phyloP scores from a whole-genome alignment of 2,888 invertebrate species.

The Nebria brevicollis region DNA sequence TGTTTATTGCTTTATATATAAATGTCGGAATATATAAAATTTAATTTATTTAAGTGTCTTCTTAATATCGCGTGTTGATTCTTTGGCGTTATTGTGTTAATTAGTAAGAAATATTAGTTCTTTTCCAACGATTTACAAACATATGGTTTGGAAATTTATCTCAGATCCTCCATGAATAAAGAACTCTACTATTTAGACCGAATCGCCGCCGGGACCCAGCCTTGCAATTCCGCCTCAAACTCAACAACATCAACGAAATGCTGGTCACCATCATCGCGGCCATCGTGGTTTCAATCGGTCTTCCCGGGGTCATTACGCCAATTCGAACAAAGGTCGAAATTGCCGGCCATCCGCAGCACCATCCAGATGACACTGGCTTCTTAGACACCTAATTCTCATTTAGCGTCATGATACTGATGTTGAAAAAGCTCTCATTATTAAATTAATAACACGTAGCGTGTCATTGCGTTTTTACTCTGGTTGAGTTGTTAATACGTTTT shows the following conservation, averaged over 20 bases:
- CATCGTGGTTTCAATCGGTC: slow-evolving; percentile 39
- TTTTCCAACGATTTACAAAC: too few species aligned
- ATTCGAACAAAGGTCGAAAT: slow-evolving; percentile 28
- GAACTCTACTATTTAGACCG: slow-evolving; percentile 19
- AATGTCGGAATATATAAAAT: too few species aligned
- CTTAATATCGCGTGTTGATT: too few species aligned
- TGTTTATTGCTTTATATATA: too few species aligned
- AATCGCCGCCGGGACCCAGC: slow-evolving; percentile 36
- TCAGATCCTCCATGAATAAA: not conserved
- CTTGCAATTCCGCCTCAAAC: slow-evolving; percentile 8
- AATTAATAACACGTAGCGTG: slow-evolving; percentile 5
- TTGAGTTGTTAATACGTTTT: slow-evolving; percentile 18
- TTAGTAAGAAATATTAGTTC: too few species aligned
- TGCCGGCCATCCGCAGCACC: slow-evolving; percentile 28
- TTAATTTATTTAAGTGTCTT: too few species aligned
- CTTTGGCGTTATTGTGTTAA: too few species aligned
- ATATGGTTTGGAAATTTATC: too few species aligned
- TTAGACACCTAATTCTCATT: slow-evolving; percentile 15
- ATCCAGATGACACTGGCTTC: slow-evolving; percentile 47
- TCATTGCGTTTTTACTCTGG: slow-evolving; percentile 5
- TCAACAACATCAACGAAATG: slow-evolving; percentile 7
- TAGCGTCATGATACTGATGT: slow-evolving; percentile 14
- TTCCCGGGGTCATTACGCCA: slow-evolving; percentile 12
- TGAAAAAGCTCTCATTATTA: not conserved
- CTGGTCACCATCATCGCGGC: slow-evolving; percentile 16